Evolutionary conservation across 2,113 vertebrate genomes (phyloP).

Genomic region (Dascyllus trimaculatus): DNA sequence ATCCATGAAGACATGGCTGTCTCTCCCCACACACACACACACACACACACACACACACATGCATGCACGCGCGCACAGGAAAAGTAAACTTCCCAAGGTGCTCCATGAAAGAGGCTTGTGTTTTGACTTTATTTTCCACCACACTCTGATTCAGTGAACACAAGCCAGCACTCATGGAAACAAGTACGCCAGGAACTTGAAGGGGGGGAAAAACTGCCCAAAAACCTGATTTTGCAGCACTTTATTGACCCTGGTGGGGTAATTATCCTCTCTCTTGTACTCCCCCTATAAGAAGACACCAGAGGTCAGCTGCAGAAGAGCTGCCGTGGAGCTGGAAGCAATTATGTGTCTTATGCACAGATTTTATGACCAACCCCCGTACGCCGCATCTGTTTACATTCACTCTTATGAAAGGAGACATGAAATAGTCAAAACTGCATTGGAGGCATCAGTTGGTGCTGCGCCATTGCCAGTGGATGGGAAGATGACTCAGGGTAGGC

Average conservation of each 20-base stretch:
- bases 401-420: background rate
- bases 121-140: slow-evolving; percentile 78
- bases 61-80: slow-evolving; percentile 44
- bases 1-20: slow-evolving; percentile 39
- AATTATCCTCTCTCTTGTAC: slow-evolving; percentile 14
- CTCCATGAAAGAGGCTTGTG: slow-evolving; percentile 77
- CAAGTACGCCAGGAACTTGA: slow-evolving; percentile 44
- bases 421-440: background rate
- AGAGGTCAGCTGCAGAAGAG: slow-evolving; percentile 13
- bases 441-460: background rate
- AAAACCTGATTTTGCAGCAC: slow-evolving; percentile 30
- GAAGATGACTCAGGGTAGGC: background rate
- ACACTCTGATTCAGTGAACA: slow-evolving; percentile 64
- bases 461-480: background rate
- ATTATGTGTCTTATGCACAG: background rate
- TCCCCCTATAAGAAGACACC: background rate
- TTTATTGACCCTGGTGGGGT: slow-evolving; percentile 31
- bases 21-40: background rate
- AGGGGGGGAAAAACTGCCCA: slow-evolving; percentile 23
- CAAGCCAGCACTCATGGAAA: slow-evolving; percentile 70
- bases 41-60: background rate
- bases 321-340: background rate
- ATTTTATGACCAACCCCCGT: background rate
- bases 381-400: background rate
- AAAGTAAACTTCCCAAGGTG: slow-evolving; percentile 70